Evolutionary conservation across 2,797 vertebrate species (phyloP), one percentile per base, ranked within the genome.

Genomic region (Sciurus carolinensis): DNA sequence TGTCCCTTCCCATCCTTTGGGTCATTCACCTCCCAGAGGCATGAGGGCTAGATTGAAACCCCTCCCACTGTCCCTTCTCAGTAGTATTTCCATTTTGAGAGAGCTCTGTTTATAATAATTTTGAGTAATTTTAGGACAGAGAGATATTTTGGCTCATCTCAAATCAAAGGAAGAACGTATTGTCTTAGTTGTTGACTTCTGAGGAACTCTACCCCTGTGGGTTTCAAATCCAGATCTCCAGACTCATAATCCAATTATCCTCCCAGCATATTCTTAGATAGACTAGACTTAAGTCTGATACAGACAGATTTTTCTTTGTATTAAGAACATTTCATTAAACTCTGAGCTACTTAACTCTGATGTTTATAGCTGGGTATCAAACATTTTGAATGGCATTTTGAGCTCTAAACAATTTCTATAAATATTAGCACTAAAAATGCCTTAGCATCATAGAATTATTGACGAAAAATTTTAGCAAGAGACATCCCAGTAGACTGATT

Each of bases 351-450:
- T 90, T 57, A 57, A 57, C 54, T 91, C 47, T 66, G 54, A 83
- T 94, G 62, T 64, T 91, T 86, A 75, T 39, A 83, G n/a, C 20
- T 90, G 28, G 36, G n/a, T 91, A 66, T 69, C 84, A 83, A 76
- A 17, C 80, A 90, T 93, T 91, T 92, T 82, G 15, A 91, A 87
- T 91, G 86, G 80, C 22, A 95, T 83, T 93, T 93, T 94, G 52
- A 94, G 17, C 52, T 86, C 80, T 96, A 79, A 80, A 75, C 33
- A 66, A 62, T 73, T 66, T 93, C 66, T 62, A 12, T 91, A 92
- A 86, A 69, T 67, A 69, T 89, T 77, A 79, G 73, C 64, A 91
- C 15, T 86, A 93, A 96, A 79, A 90, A 87, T 72, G 8, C 39
- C n/a, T 93, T 91, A 81, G 86, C 10, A 76, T 83, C 47, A 73